Evolutionary conservation across 2,797 vertebrate species (phyloP), one percentile per base, ranked within the genome.

Genomic region (Ataeniobius toweri): DNA sequence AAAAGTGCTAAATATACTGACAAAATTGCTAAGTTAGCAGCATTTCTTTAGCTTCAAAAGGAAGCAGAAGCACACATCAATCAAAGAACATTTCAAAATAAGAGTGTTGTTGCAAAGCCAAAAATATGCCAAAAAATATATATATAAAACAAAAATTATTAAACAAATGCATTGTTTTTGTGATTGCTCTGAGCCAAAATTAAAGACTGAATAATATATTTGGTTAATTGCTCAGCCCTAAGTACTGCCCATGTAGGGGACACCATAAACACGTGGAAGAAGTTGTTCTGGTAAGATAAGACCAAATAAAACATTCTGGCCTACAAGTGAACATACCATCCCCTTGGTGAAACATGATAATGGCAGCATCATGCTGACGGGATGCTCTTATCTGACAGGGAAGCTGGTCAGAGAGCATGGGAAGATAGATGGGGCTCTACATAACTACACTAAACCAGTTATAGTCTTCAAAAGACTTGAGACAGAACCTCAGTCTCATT

Each of bases 401-500:
- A 67, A 41, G 20, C 63, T 41, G 63, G 20, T 39, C 36, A 67
- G 22, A 24, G 41, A 12, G 46, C 39, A 26, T 46, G 5, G 24
- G 24, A 46, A 69, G 44, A 69, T 16, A 46, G 24, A 46, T 7
- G 24, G 14, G n/a, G 65, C 65, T 44, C 36, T 31, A 44, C 13
- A 44, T 14, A 22, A 69, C 41, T 13, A 69, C 10, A 69, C 16
- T 20, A 24, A 41, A 24, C 0, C 9, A 18, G 20, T 41, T 2
- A 22, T 3, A 41, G 9, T 39, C 65, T 44, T 68, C 12, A n/a
- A 68, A 68, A 68, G 10, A 7, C 22, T 8, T 31, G 1, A 67
- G 36, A 41, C 63, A 1, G 20, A 22, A 9, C 46, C 39, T 69
- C 24, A n/a, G n/a, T 80, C 74, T 80, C 78, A 71, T 81, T 89